phyloP scores from a whole-genome alignment of 2,797 vertebrate genomes.

The Syncerus caffer region DNA sequence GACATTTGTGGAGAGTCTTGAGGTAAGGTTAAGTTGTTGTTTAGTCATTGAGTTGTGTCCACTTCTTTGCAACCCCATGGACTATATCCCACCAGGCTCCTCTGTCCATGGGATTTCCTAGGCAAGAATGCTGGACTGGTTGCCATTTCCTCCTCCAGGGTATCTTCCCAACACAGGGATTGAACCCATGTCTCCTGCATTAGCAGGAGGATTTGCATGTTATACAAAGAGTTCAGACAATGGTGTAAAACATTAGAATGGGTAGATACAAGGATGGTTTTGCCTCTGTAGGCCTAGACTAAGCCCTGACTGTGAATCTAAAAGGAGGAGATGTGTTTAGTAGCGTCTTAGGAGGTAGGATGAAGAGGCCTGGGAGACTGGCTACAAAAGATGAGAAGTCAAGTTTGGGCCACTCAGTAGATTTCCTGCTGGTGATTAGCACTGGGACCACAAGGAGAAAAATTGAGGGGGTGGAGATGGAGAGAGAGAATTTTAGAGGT shows the following conservation, averaged over 20 bases:
- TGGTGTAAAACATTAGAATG: background rate
- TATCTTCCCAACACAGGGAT: background rate
- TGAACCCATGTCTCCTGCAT: background rate
- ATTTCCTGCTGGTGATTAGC: background rate
- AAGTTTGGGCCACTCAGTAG: background rate
- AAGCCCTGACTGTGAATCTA: background rate
- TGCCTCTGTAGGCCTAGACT: background rate
- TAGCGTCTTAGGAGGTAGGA: background rate
- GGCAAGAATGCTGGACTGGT: background rate
- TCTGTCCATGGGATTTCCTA: background rate
- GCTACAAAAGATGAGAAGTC: background rate
- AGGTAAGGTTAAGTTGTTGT: background rate
- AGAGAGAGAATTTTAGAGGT: background rate
- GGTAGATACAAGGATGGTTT: background rate
- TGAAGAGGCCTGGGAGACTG: background rate
- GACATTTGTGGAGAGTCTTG: background rate
- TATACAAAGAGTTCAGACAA: background rate
- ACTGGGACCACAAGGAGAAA: background rate
- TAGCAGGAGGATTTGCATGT: background rate
- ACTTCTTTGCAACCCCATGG: background rate
- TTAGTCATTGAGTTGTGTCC: background rate
- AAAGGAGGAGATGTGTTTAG: background rate
- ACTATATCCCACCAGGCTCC: background rate
- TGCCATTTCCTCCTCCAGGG: background rate
- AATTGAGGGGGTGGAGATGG: background rate